Evolutionary conservation across 2,113 vertebrate species (phyloP).

Genomic region (Prunella himalayana): DNA sequence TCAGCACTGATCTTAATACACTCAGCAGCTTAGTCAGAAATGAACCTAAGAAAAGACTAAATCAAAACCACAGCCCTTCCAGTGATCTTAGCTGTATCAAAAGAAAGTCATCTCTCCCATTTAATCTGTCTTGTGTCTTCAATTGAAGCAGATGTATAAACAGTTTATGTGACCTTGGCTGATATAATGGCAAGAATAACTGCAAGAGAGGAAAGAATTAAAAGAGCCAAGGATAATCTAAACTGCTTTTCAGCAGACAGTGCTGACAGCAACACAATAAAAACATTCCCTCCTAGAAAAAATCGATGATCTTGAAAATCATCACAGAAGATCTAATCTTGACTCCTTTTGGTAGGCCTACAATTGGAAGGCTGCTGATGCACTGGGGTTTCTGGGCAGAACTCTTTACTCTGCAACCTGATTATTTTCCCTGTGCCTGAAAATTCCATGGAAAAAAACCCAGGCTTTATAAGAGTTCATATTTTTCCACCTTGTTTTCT

Average conservation of each 20-base stretch:
- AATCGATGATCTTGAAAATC: conserved; percentile 52
- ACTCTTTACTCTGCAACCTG: not conserved
- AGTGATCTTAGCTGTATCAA: not conserved
- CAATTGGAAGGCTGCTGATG: conserved; percentile 26
- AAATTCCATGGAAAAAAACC: not conserved
- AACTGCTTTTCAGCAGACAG: conserved; percentile 7
- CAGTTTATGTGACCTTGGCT: conserved; percentile 5
- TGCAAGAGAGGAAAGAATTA: conserved; percentile 13
- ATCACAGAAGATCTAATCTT: conserved; percentile 44
- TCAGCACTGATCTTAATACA: not conserved
- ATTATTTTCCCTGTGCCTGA: not conserved
- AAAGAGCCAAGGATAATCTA: conserved; percentile 46
- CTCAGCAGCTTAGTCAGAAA: not conserved
- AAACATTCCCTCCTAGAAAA: not conserved
- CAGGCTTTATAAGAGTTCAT: not conserved
- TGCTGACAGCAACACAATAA: conserved; percentile 36
- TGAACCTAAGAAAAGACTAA: not conserved
- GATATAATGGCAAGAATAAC: not conserved
- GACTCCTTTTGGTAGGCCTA: not conserved
- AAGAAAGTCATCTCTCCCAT: not conserved
- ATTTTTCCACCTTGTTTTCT: not conserved
- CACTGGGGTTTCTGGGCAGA: not conserved
- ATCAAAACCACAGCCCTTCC: not conserved
- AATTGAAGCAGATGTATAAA: conserved; percentile 6
- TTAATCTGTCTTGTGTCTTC: not conserved